Percentiles rank a stretch among this genome's conserved stretches.
Conservation (phyloP, 2,797 vertebrate species). For the Sebastes melanostomus region DNA sequence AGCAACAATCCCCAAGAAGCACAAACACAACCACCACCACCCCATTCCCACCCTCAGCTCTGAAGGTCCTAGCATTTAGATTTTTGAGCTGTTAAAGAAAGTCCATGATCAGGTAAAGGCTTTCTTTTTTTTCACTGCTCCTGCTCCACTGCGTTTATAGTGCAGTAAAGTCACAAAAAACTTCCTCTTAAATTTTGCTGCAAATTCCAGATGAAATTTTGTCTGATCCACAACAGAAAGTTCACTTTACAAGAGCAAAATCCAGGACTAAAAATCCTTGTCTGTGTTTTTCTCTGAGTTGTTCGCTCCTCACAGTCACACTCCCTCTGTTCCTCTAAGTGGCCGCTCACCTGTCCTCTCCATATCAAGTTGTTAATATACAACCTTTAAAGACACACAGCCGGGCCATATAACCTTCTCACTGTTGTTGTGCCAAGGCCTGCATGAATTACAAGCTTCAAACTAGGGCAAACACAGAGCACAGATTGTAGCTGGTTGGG, state of each 20-base stretch:
- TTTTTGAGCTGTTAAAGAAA: not conserved
- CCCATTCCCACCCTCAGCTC: slow-evolving; percentile 36
- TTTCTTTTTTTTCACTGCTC: not conserved
- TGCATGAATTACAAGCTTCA: slow-evolving; percentile 32
- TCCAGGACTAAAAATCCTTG: not conserved
- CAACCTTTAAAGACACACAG: slow-evolving; percentile 66
- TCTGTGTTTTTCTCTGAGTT: not conserved
- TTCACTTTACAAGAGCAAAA: not conserved
- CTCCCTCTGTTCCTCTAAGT: slow-evolving; percentile 1
- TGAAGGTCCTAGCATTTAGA: not conserved
- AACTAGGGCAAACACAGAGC: not conserved
- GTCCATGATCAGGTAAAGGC: not conserved
- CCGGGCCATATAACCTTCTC: slow-evolving; percentile 48
- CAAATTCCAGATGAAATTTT: not conserved
- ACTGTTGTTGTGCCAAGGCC: slow-evolving; percentile 16
- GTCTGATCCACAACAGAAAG: not conserved
- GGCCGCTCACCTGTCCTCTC: slow-evolving; percentile 26
- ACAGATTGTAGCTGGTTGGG: not conserved
- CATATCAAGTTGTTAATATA: slow-evolving; percentile 75
- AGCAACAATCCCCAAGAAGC: slow-evolving; percentile 27
- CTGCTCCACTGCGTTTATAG: not conserved
- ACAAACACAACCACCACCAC: slow-evolving; percentile 47
- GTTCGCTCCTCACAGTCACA: not conserved
- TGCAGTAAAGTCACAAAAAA: not conserved
- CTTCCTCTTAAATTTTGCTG: not conserved